Conservation (phyloP, 2,797 vertebrate genomes). For the Xyrichtys novacula region DNA sequence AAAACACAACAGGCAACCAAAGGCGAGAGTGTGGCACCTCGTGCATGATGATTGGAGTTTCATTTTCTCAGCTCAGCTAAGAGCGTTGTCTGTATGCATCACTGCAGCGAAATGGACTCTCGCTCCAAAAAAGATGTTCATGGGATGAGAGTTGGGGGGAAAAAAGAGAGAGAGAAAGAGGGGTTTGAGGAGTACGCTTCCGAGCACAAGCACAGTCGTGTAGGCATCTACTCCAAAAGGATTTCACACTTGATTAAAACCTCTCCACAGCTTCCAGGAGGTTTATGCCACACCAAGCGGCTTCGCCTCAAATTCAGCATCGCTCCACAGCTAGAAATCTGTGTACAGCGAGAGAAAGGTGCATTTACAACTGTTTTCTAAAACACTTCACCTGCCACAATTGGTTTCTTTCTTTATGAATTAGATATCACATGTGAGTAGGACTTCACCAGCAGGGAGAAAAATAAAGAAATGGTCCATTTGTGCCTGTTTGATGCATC, state of each 20-base stretch:
- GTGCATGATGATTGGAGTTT: constrained; percentile 62
- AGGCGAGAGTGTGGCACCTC: constrained; percentile 26
- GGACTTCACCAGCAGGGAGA: background rate
- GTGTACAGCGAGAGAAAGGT: constrained; percentile 25
- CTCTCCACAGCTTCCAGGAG: constrained; percentile 80
- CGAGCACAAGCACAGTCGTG: constrained; percentile 66
- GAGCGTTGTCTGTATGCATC: constrained; percentile 73
- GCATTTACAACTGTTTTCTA: constrained; percentile 35
- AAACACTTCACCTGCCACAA: constrained; percentile 48
- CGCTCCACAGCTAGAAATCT: constrained; percentile 46
- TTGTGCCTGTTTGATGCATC: constrained; percentile 17
- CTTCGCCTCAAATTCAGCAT: constrained; percentile 54
- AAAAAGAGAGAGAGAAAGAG: constrained; percentile 20
- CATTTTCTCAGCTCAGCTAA: constrained; percentile 66
- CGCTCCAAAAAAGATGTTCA: constrained; percentile 73
- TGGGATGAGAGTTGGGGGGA: constrained; percentile 63
- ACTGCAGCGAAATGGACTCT: constrained; percentile 68
- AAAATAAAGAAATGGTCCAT: constrained; percentile 28
- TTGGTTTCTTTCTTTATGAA: constrained; percentile 38
- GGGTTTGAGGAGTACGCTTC: constrained; percentile 63
- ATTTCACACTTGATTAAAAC: constrained; percentile 86
- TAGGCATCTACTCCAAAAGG: constrained; percentile 80
- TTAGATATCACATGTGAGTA: constrained; percentile 20
- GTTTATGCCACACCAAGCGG: constrained; percentile 75
- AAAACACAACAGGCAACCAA: constrained; percentile 22